Base-by-base conservation (phyloP, 2,797 vertebrate genomes). In the Carapus acus region DNA sequence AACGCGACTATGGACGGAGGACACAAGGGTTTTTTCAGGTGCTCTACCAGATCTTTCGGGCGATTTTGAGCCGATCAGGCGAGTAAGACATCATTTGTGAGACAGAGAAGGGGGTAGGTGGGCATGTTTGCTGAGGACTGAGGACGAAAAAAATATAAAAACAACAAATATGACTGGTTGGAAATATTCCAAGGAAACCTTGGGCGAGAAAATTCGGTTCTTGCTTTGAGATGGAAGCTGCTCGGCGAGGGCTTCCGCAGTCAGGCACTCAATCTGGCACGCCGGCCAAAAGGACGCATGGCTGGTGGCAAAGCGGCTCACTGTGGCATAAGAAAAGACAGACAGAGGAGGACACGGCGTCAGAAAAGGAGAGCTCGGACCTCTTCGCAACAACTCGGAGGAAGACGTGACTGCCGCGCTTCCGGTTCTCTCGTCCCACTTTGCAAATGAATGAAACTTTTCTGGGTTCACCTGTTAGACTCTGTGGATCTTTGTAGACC, bases 251-350 rank as follows among this genome's bases (percentile, higher is more conserved):
- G 60, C 33, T 48, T 69, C 66, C 68, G 55, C 51, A 73, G 62
- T 80, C 65, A 73, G 54, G 62, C 49, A 36, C 55, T 76, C 43
- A 19, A 73, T 78, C 54, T 85, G 78, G 82, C 76, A 84, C 83
- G 69, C 61, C 81, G 75, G 65, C 61, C 49, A 68, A 58, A 55
- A 62, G 49, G 67, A 65, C 45, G 70, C 49, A 13, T 54, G 47
- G 62, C 67, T 62, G 13, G 34, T 45, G 37, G 58, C 31, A 19
- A 38, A 13, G 62, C 3, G n/a, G 57, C 68, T 80, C 69, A 67
- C 70, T 74, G 69, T 58, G 58, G 24, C 64, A 58, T 77, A 41
- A 76, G 62, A 74, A 69, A 27, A 68, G 44, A 82, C 45, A 80
- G 59, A 51, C 77, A 54, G 21, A 77, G 54, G 79, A 53, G 71